Evolutionary conservation across 2,797 vertebrate genomes (phyloP).

Genomic region (Mormyrops attenuatus): DNA sequence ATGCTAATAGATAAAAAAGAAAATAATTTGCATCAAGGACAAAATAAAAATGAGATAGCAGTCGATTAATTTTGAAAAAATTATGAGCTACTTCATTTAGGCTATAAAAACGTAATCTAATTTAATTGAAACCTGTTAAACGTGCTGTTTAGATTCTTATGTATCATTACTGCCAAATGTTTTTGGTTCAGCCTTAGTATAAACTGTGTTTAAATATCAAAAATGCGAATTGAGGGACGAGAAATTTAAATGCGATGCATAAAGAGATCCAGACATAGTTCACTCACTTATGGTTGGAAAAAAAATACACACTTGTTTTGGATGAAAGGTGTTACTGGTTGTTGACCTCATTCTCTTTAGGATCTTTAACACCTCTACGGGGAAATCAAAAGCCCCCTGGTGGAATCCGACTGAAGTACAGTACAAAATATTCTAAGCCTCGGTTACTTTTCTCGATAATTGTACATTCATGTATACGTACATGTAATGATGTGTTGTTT

Average conservation of each 20-base stretch:
- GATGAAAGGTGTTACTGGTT: not conserved
- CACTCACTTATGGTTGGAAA: not conserved
- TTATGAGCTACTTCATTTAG: not conserved
- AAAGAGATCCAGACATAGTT: not conserved
- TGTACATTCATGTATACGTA: not conserved
- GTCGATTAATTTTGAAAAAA: not conserved
- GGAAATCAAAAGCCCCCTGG: constrained; percentile 13
- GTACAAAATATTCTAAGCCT: not conserved
- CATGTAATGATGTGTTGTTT: not conserved
- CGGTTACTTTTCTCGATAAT: not conserved
- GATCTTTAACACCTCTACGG: not conserved
- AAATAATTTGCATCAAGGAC: not conserved
- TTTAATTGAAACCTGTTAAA: not conserved
- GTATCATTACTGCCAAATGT: not conserved
- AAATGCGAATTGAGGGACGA: not conserved
- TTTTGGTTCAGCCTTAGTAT: not conserved
- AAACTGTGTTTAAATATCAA: not conserved
- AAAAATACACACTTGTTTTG: not conserved
- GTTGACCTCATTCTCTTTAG: not conserved
- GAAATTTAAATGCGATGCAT: not conserved
- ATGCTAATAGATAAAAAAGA: not conserved
- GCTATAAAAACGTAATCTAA: not conserved
- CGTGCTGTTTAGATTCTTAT: not conserved
- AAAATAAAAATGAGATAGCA: not conserved
- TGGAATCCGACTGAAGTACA: constrained; percentile 16